Base-by-base conservation (phyloP, 37 sponge, comb jelly and placozoan species). In the Crambe crambe region DNA sequence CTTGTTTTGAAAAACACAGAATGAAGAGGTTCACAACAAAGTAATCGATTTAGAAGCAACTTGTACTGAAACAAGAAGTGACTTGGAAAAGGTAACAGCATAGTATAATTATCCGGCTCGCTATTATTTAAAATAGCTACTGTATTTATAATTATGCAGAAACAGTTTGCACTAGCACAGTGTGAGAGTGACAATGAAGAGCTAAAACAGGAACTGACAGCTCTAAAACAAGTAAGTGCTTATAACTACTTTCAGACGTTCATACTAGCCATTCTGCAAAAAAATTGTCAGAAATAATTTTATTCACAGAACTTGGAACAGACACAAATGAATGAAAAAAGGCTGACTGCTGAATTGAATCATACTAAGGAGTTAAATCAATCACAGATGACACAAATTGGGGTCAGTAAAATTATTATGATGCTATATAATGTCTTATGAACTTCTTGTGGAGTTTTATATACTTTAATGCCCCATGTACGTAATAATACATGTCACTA, bases 211-310 rank as follows among this genome's bases (percentile, higher is more conserved):
- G 73, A 72, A 72, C 42, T 42, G 23, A 8, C 18, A 22, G 3
- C 42, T 17, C 54, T 72, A 1, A 72, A 72, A 29, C 54, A 72
- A 41, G 73, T 72, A 44, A 2, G 51, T n/a, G n/a, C n/a, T n/a
- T n/a, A n/a, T n/a, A n/a, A n/a, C n/a, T n/a, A n/a, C n/a, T n/a
- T n/a, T n/a, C n/a, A n/a, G n/a, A n/a, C n/a, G n/a, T n/a, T n/a
- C n/a, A n/a, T n/a, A n/a, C n/a, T n/a, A n/a, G n/a, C n/a, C n/a
- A n/a, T n/a, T n/a, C n/a, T n/a, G n/a, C n/a, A n/a, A n/a, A n/a
- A n/a, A n/a, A n/a, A n/a, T n/a, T n/a, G n/a, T n/a, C n/a, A n/a
- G n/a, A n/a, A n/a, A n/a, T n/a, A n/a, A n/a, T n/a, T n/a, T n/a
- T n/a, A n/a, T n/a, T n/a, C n/a, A n/a, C 51, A 47, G 51, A 47